These are phyloP conservation scores for Stratiomys singularior DNA, from an alignment of 2,888 invertebrate genomes.

Conservation along the genomic window DNA sequence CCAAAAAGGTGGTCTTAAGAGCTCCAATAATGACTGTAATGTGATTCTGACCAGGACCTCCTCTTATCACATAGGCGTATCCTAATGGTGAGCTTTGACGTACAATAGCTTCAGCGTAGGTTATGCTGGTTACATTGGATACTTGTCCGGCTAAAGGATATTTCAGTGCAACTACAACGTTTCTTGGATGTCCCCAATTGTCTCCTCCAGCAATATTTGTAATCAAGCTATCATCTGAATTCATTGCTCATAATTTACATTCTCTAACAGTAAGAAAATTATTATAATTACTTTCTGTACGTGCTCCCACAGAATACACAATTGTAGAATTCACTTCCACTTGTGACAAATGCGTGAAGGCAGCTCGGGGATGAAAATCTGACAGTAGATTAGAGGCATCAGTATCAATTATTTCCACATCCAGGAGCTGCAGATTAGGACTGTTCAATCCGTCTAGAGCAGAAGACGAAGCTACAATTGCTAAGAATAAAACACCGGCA, in stretches of 20 bases:
- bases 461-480: not conserved
- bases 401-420: not conserved
- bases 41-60: not conserved
- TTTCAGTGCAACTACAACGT: not conserved
- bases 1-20: not conserved
- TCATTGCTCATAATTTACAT: not conserved
- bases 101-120: not conserved
- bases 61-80: not conserved
- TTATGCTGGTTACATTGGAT: not conserved
- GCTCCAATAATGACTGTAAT: not conserved
- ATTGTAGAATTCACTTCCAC: not conserved
- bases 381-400: not conserved
- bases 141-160: not conserved
- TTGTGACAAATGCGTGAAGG: not conserved
- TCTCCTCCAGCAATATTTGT: not conserved
- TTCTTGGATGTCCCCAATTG: not conserved
- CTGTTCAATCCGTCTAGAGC: not conserved
- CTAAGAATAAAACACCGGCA: no score
- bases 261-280: not conserved
- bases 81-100: not conserved
- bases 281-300: not conserved
- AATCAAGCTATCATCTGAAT: not conserved
- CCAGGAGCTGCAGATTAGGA: not conserved
- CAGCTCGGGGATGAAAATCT: not conserved
- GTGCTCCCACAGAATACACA: not conserved